Conservation (phyloP, 2,797 vertebrate genomes). For the Sebastes dallii region DNA sequence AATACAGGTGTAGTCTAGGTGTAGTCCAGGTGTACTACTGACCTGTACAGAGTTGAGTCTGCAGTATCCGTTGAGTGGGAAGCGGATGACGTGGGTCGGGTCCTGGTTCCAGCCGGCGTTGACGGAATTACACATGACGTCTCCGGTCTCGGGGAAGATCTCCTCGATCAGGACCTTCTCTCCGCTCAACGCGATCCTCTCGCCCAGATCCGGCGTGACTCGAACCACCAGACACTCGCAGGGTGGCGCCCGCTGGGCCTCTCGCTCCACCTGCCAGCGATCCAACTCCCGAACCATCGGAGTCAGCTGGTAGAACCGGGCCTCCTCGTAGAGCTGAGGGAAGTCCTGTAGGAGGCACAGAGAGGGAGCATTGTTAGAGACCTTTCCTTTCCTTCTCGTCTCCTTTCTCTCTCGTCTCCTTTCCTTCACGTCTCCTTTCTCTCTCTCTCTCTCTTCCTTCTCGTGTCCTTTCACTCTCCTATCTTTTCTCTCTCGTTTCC, state of each 20-base stretch:
- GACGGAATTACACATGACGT: constrained; percentile 93
- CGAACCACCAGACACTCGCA: constrained; percentile 92
- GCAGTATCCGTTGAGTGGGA: constrained; percentile 93
- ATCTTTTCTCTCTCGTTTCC: too few species aligned
- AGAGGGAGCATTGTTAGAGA: too few species aligned
- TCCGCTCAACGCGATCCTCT: constrained; percentile 90
- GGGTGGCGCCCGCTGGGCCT: constrained; percentile 83
- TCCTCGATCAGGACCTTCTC: constrained; percentile 94
- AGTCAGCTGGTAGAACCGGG: constrained; percentile 91
- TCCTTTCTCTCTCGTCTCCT: too few species aligned
- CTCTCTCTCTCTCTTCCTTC: too few species aligned
- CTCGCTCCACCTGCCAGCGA: constrained; percentile 90
- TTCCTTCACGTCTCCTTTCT: too few species aligned
- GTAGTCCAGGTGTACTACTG: constrained; percentile 10
- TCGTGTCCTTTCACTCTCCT: too few species aligned
- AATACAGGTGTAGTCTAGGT: too few species aligned
- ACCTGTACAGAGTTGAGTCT: constrained; percentile 93
- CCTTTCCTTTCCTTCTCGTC: too few species aligned
- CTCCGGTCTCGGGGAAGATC: constrained; percentile 91
- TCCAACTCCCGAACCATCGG: constrained; percentile 93
- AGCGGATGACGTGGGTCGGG: constrained; percentile 92
- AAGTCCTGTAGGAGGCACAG: constrained; percentile 82
- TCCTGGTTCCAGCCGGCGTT: constrained; percentile 95
- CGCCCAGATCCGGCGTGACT: constrained; percentile 90
- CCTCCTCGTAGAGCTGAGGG: constrained; percentile 91